phyloP scores from a whole-genome alignment of 2,113 vertebrate species.

The Ginglymostoma cirratum region DNA sequence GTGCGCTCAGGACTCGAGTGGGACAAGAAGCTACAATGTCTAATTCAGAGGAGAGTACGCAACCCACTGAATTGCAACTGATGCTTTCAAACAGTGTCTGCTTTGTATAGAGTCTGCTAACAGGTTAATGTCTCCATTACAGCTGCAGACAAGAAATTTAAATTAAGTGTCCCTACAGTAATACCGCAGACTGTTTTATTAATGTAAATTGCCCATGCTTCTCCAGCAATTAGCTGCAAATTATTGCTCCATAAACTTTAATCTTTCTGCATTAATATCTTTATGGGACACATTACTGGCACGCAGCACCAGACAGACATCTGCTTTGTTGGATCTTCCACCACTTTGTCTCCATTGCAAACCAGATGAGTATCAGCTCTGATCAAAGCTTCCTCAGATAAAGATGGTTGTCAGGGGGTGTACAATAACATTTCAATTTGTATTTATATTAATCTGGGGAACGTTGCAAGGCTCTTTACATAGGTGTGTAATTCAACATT shows the following conservation, averaged over 20 bases:
- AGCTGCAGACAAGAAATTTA: neutral
- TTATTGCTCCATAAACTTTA: neutral
- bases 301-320: neutral
- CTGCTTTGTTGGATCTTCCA: neutral
- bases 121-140: neutral
- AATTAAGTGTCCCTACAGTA: neutral
- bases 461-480: neutral
- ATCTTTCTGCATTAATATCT: neutral
- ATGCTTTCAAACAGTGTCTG: neutral
- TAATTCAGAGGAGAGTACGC: neutral
- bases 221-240: neutral
- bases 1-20: neutral
- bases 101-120: neutral
- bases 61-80: neutral
- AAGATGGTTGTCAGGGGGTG: neutral
- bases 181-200: neutral
- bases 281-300: neutral
- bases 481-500: neutral
- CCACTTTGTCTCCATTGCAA: neutral
- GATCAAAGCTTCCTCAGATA: neutral
- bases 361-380: neutral
- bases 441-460: neutral
- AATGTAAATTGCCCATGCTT: neutral
- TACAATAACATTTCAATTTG: neutral
- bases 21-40: neutral